phyloP scores from a whole-genome alignment of 1,140 invertebrate species.

The Zaprionus ghesquierei region DNA sequence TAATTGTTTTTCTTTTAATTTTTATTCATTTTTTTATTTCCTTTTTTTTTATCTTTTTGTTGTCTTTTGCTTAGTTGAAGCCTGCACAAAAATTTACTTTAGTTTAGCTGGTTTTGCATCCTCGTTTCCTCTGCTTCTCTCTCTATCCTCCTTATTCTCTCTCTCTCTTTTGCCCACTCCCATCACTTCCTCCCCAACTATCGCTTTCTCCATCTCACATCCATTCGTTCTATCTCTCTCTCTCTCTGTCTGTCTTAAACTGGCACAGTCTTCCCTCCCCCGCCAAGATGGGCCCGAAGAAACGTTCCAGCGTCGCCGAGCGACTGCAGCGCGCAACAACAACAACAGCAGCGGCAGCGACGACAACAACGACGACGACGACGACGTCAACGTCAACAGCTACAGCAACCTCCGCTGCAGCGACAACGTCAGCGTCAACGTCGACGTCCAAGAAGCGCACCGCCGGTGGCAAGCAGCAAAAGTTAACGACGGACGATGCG shows the following conservation, averaged over 20 bases:
- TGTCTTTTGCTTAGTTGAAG: not conserved
- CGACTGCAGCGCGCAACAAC: slow-evolving; percentile 64
- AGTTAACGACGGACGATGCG: slow-evolving; percentile 42
- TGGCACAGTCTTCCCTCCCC: slow-evolving; percentile 19
- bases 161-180: not conserved
- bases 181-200: not conserved
- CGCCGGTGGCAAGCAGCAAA: slow-evolving; percentile 47
- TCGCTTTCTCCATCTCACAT: slow-evolving; percentile 1
- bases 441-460: slow-evolving; percentile 47
- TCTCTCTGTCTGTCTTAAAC: not conserved
- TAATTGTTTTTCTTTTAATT: not conserved
- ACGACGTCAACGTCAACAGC: slow-evolving; percentile 30
- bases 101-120: not conserved
- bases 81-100: not conserved
- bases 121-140: not conserved
- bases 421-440: slow-evolving; percentile 10
- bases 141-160: not conserved
- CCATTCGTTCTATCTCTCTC: not conserved
- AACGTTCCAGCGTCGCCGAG: slow-evolving; percentile 67
- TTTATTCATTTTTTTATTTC: not conserved
- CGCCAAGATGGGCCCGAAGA: slow-evolving; percentile 73
- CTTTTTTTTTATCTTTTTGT: not conserved
- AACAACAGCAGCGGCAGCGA: slow-evolving; percentile 31
- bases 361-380: slow-evolving; percentile 14
- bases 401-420: slow-evolving; percentile 15